Conservation (phyloP, 2,797 vertebrate species). For the Huso huso region DNA sequence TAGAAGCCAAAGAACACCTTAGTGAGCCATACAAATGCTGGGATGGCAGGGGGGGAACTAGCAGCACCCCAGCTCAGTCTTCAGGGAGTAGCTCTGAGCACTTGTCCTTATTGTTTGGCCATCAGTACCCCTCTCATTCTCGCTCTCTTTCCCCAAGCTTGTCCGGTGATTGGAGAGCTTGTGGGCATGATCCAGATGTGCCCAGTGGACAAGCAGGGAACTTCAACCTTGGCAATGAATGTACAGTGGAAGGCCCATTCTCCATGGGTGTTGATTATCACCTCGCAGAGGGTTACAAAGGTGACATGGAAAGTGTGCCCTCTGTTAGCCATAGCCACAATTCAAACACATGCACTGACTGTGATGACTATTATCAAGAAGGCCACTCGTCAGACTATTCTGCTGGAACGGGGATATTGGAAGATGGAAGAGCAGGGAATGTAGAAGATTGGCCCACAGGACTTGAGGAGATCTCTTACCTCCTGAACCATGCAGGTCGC, state of each 20-base stretch:
- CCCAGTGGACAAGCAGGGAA: conserved; percentile 27
- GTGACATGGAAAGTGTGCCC: conserved; percentile 42
- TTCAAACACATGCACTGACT: conserved; percentile 56
- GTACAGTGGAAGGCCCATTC: conserved; percentile 49
- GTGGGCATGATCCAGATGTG: conserved; percentile 13
- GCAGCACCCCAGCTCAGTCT: conserved; percentile 50
- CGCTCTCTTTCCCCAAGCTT: conserved; percentile 33
- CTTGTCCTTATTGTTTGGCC: conserved; percentile 57
- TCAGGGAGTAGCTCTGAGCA: conserved; percentile 60
- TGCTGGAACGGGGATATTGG: conserved; percentile 39
- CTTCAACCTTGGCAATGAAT: conserved; percentile 44
- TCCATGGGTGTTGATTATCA: conserved; percentile 58
- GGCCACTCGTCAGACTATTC: conserved; percentile 43
- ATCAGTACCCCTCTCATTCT: conserved; percentile 37
- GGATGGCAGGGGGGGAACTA: conserved; percentile 42
- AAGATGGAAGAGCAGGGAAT: conserved; percentile 39
- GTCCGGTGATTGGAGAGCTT: conserved; percentile 41
- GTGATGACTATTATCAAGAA: conserved; percentile 46
- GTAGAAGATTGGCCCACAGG: conserved; percentile 30
- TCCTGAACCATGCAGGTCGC: conserved; percentile 15
- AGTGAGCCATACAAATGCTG: conserved; percentile 35
- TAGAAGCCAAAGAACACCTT: conserved; percentile 49
- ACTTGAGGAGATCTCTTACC: conserved; percentile 29
- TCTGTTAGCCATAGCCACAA: conserved; percentile 53
- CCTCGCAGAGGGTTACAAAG: conserved; percentile 45